Evolutionary conservation across 2,113 vertebrate genomes (phyloP), one percentile per base, ranked within the genome.

Genomic region (Pseudorasbora parva): DNA sequence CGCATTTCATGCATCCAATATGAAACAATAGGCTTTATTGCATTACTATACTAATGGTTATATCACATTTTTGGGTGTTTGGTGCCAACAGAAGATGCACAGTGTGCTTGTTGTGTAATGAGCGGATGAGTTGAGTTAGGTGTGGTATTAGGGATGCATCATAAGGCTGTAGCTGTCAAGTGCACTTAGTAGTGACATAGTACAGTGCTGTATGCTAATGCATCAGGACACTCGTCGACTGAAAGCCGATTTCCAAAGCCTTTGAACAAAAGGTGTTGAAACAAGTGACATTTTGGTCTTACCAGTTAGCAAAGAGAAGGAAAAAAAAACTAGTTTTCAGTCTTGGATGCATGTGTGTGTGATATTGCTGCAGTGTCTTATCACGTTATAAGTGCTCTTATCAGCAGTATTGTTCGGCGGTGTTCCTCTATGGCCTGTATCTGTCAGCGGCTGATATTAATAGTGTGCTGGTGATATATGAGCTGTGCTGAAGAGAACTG

Each of bases 391-490:
- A 82, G 86, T 83, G 88, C 89, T 88, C 71, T 87, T 71, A 60
- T 83, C 81, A 59, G 51, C 84, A 37, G 71, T 85, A 77, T 88
- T 74, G 72, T 89, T 89, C 84, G 80, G 82, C 83, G 85, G 51
- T 76, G 86, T 85, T 64, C 59, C 79, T 85, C 80, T 49, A 76
- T 86, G 89, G 64, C 86, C 89, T 88, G 86, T 88, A 88, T 87
- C 88, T 89, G 88, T 90, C 88, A 89, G 62, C n/a, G 66, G 37
- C 66, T 83, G 87, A 76, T 91, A 90, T 90, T 89, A 86, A 89
- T 90, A 86, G 82, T 17, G 41, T 30, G 7, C 60, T 30, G 71
- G 77, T 89, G 88, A 90, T 90, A 62, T 86, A 89, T 86, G 87
- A 85, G 86, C 77, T 69, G 57, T 60, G 60, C 47, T 49, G 47